Base-by-base conservation (phyloP, 2,797 vertebrate genomes). In the Nasua narica region DNA sequence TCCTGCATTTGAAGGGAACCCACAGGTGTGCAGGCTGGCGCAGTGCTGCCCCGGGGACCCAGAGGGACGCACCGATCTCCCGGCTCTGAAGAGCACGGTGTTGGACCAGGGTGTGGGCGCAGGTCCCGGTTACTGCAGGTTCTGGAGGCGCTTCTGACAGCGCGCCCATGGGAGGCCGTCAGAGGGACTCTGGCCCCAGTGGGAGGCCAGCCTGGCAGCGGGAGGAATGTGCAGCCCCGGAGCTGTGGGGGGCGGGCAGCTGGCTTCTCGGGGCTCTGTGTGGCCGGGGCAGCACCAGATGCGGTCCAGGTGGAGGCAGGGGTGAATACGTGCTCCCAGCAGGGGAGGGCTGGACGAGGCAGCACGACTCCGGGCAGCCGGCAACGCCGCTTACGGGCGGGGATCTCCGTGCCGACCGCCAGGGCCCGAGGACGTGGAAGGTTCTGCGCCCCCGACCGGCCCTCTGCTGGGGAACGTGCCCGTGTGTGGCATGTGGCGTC, bases 321-420 rank as follows among this genome's bases (percentile, higher is more conserved):
- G 32, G 37, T 18, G 46, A 19, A 9, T 6, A 29, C 16, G 19
- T 5, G 72, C 72, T 76, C 29, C 43, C 16, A 19, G 72, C 9
- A 43, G 29, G 18, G 16, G 27, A 48, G 72, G 10, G 14, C 27
- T 1, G 40, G 48, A 15, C 25, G 15, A 27, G 43, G 18, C 27
- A 2, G 40, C 3, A 7, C 1, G 13, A 7, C 40, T 14, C 23
- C 1, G 1, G 3, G 23, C 6, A 1, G 43, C 4, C 8, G 15
- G 72, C 72, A 4, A 27, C 4, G 15, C 72, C 2, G 2, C 72
- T 48, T 1, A 5, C 8, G 10, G 43, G 43, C 2, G 8, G 43
- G 10, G 7, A 7, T 2, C 27, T 32, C 15, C 0, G 43, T 74
- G 72, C 27, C 1, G 43, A 5, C 27, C 7, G 4, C 27, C 15